Evolutionary conservation across 2,888 invertebrate genomes (phyloP), one percentile per base, ranked within the genome.

Genomic region (Deroplatys truncata): DNA sequence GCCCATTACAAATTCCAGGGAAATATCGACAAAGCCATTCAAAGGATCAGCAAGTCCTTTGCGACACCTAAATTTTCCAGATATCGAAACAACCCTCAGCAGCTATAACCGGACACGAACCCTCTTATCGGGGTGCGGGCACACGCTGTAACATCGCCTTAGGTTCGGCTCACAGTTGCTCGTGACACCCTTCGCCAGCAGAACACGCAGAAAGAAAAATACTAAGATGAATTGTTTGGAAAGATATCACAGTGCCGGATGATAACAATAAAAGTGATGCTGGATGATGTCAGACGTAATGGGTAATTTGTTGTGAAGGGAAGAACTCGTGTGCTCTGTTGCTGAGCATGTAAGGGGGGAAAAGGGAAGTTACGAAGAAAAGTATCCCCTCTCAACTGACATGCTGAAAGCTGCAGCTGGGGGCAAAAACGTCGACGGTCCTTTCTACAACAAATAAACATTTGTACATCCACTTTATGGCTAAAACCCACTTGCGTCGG

Each of bases 231-330:
- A 87, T 87, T 35, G 87, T 86, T 86, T 15, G 20, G 28, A 82
- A 72, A 82, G 82, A 86, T 82, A 86, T 86, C 29, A 72, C 56
- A 72, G 56, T 25, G 16, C 20, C 7, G 29, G 16, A 82, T 86
- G 29, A 7, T 82, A 82, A 20, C 56, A 88, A 85, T 89, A 88
- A 89, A 88, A 88, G 88, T 25, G 89, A 89, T 88, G 85, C 88
- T 82, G 56, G 86, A 35, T 85, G 84, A 28, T 88, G 89, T 89
- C 90, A 83, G 56, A 88, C 83, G 85, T 90, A 90, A 90, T 88
- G 88, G 88, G 85, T 90, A 90, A 90, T 90, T 90, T 90, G 88
- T 86, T 88, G 90, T 56, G 84, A 25, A 84, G 29, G 31, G 25
- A 31, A 28, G 72, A 86, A 82, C 72, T 28, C 10, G 82, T 29